These are phyloP conservation scores for Erpetoichthys calabaricus DNA, from an alignment of 2,797 vertebrate genomes.

Conservation along the genomic window DNA sequence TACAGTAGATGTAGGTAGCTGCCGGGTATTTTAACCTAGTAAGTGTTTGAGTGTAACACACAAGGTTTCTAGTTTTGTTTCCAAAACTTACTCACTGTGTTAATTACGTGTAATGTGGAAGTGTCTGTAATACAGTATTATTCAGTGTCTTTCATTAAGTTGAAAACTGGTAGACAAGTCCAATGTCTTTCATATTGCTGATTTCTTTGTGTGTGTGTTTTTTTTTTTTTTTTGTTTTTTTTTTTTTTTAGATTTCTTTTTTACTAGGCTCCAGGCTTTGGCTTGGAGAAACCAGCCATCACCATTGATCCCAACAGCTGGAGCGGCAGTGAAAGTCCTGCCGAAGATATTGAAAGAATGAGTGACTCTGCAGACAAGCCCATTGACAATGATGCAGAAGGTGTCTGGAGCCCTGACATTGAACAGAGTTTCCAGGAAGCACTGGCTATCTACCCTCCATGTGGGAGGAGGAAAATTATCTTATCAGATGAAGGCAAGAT, in stretches of 20 bases:
- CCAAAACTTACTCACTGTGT: no score
- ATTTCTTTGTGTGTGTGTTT: constrained; percentile 13
- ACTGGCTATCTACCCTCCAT: constrained; percentile 94
- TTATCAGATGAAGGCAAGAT: constrained; percentile 98
- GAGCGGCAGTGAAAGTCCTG: constrained; percentile 98
- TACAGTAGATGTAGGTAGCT: no score
- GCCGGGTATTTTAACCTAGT: no score
- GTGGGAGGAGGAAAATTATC: constrained; percentile 97
- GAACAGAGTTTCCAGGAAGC: constrained; percentile 99
- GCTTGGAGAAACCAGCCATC: constrained; percentile 79
- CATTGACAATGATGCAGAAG: constrained; percentile 92
- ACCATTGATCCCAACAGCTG: constrained; percentile 98
- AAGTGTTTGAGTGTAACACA: no score
- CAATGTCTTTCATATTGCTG: constrained; percentile 1
- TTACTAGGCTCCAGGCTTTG: constrained; percentile 83
- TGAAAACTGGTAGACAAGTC: no score
- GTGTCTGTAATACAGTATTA: no score
- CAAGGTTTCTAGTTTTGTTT: no score
- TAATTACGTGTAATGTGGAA: no score
- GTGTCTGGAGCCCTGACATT: constrained; percentile 97
- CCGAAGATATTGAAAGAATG: constrained; percentile 96
- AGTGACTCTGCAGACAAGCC: constrained; percentile 95
- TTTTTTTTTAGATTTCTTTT: constrained; percentile 67
- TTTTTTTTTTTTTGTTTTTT: constrained; percentile 21
- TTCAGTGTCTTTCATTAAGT: no score